Evolutionary conservation across 2,797 vertebrate species (phyloP), one percentile per base, ranked within the genome.

Genomic region (Steatocranus sp.): DNA sequence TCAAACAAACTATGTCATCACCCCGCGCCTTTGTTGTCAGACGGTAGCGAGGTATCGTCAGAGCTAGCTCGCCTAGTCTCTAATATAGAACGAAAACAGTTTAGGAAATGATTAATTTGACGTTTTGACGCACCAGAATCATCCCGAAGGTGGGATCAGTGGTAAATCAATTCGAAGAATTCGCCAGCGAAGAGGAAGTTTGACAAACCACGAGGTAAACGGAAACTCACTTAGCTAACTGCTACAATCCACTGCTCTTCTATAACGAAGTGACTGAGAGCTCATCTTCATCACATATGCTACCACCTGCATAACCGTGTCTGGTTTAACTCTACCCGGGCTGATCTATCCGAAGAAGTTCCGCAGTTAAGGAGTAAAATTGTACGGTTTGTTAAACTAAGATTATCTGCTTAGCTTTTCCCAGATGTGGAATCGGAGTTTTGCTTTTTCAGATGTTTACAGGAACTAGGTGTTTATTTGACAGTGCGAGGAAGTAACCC

Each of bases 1-100:
- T 80, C 48, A 76, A 82, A 87, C 84, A 76, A n/a, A 3, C 2
- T 17, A 94, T 94, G 36, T 18, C 92, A 95, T 94, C 86, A 82
- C 0, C 27, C 66, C 20, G 95, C 94, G 95, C 84, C 95, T 91
- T 93, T 95, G 92, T 96, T 96, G 92, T 91, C 83, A 88, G 91
- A 74, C 78, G 78, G 50, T 53, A 88, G 85, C 82, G 75, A 50
- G 36, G 54, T 79, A 78, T 66, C 18, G 4, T 48, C 25, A 46
- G 23, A 83, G 81, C 77, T 85, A 86, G 49, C 80, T 36, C 41
- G 43, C 5, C 9, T 25, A 15, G 7, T 20, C 48, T 23, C 8
- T 74, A 78, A 68, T 70, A 30, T 8, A 38, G 12, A 10, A 86
- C 25, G 53, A 58, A 82, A 75, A 79, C 14, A 36, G 4, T 5